phyloP scores from a whole-genome alignment of 2,888 invertebrate species.

The Eupithecia exiguata region DNA sequence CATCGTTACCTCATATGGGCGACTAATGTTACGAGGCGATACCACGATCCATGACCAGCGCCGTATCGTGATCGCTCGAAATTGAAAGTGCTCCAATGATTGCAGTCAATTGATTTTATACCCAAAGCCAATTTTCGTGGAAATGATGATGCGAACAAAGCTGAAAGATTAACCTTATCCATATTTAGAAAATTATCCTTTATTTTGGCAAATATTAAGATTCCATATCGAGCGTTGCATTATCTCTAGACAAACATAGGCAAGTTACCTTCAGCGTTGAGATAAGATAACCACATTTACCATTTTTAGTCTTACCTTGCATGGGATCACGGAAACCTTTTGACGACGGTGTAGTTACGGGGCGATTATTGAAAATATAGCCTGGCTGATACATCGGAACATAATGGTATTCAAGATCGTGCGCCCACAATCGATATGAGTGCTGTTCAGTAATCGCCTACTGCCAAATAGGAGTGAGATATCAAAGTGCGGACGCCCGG shows the following conservation, averaged over 20 bases:
- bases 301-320: constrained; percentile 38
- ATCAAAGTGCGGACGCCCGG: constrained; percentile 64
- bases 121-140: constrained; percentile 38
- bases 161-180: constrained; percentile 33
- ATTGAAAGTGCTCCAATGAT: constrained; percentile 51
- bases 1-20: constrained; percentile 52
- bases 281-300: constrained; percentile 45
- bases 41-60: constrained; percentile 46
- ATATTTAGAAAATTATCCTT: constrained; percentile 43
- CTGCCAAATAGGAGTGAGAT: constrained; percentile 70
- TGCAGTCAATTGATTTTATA: constrained; percentile 36
- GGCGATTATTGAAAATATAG: constrained; percentile 35
- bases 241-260: constrained; percentile 62
- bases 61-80: constrained; percentile 52
- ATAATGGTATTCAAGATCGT: constrained; percentile 44
- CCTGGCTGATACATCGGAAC: constrained; percentile 31
- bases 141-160: constrained; percentile 29
- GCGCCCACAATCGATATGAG: constrained; percentile 42
- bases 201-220: constrained; percentile 57
- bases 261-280: constrained; percentile 45
- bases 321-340: constrained; percentile 39
- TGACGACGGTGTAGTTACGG: constrained; percentile 25
- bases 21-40: constrained; percentile 44
- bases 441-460: constrained; percentile 58
- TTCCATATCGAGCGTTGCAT: constrained; percentile 55